phyloP scores from a whole-genome alignment of 53 echinoderm and acorn worm genomes.

The Temnopleurus reevesii region DNA sequence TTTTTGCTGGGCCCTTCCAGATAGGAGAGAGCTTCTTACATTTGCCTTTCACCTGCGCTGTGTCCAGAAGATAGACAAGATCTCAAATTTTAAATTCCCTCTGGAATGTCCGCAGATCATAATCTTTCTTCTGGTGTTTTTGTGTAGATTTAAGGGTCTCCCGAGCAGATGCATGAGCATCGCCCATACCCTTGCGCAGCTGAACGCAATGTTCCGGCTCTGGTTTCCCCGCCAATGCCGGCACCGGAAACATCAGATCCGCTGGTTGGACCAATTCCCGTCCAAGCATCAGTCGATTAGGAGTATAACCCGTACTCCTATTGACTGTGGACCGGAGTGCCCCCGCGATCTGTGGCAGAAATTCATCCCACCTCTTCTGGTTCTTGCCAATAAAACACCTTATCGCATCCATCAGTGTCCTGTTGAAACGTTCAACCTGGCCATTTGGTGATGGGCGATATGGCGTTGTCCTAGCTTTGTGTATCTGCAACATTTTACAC shows the following conservation, averaged over 20 bases:
- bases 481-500: constrained; percentile 50
- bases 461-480: constrained; percentile 54
- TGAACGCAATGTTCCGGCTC: too few species aligned
- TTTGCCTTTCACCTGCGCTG: constrained; percentile 48
- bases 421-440: too few species aligned
- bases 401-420: constrained; percentile 42
- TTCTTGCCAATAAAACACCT: neutral
- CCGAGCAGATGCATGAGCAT: too few species aligned
- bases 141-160: too few species aligned
- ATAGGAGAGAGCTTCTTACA: constrained; percentile 52
- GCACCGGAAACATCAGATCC: neutral
- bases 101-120: too few species aligned
- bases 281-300: constrained; percentile 59
- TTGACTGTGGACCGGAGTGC: constrained; percentile 24
- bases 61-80: constrained; percentile 37
- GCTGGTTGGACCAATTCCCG: constrained; percentile 37
- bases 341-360: neutral
- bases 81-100: too few species aligned
- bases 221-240: too few species aligned
- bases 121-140: too few species aligned
- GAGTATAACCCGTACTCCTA: constrained; percentile 54
- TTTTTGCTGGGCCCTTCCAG: neutral
- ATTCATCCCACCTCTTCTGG: constrained; percentile 26
- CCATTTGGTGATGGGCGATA: constrained; percentile 57
- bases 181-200: too few species aligned